These are phyloP conservation scores for Fratercula arctica DNA, from an alignment of 2,797 vertebrate species.

Conservation along the genomic window DNA sequence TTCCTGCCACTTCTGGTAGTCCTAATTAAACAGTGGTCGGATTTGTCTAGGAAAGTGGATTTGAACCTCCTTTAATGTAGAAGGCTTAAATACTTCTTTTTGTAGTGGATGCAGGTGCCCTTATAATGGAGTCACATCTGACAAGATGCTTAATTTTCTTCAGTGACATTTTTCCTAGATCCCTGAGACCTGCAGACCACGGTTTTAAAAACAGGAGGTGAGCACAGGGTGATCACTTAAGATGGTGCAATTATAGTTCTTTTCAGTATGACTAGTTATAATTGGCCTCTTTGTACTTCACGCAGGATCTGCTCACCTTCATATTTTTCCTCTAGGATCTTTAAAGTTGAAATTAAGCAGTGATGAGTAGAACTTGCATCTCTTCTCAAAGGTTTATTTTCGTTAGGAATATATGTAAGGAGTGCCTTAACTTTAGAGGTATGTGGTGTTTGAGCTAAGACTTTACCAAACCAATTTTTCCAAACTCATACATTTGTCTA, in stretches of 20 bases:
- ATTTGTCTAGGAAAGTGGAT: neutral
- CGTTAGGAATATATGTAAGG: neutral
- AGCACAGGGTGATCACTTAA: neutral
- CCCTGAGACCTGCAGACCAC: neutral
- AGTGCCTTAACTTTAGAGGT: neutral
- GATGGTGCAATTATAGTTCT: neutral
- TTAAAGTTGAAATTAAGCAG: neutral
- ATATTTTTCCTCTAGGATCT: neutral
- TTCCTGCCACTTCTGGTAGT: neutral
- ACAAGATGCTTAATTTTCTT: neutral
- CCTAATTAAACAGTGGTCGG: neutral
- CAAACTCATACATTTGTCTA: neutral
- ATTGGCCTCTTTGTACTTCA: neutral
- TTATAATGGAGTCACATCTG: neutral
- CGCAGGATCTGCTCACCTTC: neutral
- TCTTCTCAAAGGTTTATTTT: neutral
- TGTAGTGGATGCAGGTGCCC: neutral
- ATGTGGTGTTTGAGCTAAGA: neutral
- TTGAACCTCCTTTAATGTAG: neutral
- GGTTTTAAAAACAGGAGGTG: neutral
- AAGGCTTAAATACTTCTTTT: neutral
- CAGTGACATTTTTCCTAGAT: neutral
- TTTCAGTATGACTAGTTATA: neutral
- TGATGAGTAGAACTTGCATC: neutral
- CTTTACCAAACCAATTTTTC: neutral